phyloP scores from a whole-genome alignment of 2,113 vertebrate species.

The Zootoca vivipara region DNA sequence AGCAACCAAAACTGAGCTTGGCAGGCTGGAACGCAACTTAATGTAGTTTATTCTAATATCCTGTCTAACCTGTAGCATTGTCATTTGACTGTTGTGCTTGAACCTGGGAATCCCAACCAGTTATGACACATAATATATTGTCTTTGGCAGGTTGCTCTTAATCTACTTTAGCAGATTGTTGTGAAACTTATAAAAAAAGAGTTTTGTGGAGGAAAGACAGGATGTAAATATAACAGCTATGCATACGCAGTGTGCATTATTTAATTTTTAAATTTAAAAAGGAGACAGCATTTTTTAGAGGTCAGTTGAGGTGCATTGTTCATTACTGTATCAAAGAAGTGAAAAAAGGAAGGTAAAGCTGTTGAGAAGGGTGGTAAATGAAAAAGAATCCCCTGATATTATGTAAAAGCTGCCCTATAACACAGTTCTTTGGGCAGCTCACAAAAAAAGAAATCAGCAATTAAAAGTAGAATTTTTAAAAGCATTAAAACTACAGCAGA shows the following conservation, averaged over 20 bases:
- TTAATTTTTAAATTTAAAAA: slow-evolving; percentile 14
- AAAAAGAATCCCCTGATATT: not conserved
- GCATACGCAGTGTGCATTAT: not conserved
- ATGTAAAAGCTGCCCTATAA: not conserved
- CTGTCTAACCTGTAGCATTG: not conserved
- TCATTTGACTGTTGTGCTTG: not conserved
- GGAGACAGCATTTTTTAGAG: not conserved
- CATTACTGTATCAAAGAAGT: not conserved
- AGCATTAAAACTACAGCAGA: not conserved
- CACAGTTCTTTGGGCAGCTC: not conserved
- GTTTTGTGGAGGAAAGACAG: not conserved
- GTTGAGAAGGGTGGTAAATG: not conserved
- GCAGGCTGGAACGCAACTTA: not conserved
- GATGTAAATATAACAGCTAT: not conserved
- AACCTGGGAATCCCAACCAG: not conserved
- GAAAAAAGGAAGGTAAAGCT: slow-evolving; percentile 5
- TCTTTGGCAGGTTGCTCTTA: not conserved
- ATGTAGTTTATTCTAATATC: not conserved
- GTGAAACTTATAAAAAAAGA: no score
- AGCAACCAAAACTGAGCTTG: not conserved
- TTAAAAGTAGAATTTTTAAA: not conserved
- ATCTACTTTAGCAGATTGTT: not conserved
- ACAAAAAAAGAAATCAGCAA: not conserved
- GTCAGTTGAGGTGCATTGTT: not conserved
- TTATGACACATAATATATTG: not conserved